A percentile compares a stretch with the other conserved stretches of the same genome.
Conservation (phyloP, 2,797 vertebrate genomes). For the Caiman crocodilus region DNA sequence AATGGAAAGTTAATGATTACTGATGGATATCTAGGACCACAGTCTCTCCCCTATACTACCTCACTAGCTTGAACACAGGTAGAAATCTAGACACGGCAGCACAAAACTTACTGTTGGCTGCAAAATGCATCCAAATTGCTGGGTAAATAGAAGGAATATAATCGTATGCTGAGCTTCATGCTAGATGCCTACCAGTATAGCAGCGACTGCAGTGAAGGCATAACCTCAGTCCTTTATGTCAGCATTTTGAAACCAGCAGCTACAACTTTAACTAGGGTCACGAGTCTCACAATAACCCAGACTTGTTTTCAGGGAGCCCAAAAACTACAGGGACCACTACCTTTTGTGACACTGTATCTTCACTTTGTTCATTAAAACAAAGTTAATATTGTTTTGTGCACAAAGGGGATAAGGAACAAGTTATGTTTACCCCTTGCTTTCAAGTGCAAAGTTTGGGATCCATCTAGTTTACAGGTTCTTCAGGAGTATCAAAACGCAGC, state of each 20-base stretch:
- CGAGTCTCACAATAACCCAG: too few relatives aligned
- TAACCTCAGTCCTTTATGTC: background rate
- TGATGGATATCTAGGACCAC: too few relatives aligned
- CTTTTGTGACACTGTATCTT: background rate
- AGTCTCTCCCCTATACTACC: background rate
- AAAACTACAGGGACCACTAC: too few relatives aligned
- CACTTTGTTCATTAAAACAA: background rate
- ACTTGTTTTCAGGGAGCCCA: too few relatives aligned
- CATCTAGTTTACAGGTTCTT: background rate
- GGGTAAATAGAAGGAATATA: background rate
- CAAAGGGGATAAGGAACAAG: background rate
- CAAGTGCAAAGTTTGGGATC: background rate
- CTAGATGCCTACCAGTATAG: background rate
- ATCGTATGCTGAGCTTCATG: background rate
- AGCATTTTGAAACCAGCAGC: too few relatives aligned
- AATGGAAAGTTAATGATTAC: background rate
- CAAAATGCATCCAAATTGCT: background rate
- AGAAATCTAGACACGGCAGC: background rate
- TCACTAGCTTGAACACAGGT: background rate
- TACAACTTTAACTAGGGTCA: too few relatives aligned
- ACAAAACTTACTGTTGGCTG: background rate
- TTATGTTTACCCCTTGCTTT: background rate
- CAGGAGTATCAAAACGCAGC: slow-evolving; percentile 14
- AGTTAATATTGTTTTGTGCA: rapidly evolving
- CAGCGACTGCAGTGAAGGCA: background rate